phyloP scores from a whole-genome alignment of 2,797 vertebrate genomes.

The Eutrigla gurnardus region DNA sequence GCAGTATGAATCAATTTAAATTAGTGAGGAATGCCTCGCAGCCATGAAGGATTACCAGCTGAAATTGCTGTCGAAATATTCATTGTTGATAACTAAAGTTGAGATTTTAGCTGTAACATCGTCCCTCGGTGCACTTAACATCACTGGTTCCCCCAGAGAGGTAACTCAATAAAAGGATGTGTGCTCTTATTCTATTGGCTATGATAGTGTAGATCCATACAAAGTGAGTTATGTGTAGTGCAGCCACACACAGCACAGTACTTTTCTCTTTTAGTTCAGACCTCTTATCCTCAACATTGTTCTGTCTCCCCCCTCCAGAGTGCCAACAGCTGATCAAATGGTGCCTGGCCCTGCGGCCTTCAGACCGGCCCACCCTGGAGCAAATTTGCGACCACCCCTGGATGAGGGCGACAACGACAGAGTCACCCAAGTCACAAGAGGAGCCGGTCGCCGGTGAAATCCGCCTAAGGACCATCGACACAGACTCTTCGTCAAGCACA shows the following conservation, averaged over 20 bases:
- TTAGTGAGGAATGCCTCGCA: conserved; percentile 1
- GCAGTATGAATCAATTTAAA: conserved; percentile 16
- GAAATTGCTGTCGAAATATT: conserved; percentile 9
- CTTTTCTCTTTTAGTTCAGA: conserved; percentile 5
- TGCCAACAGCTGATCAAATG: conserved; percentile 98
- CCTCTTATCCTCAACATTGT: conserved; percentile 4
- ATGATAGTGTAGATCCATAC: conserved; percentile 14
- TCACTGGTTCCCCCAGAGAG: background rate
- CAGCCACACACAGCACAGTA: background rate
- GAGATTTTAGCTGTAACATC: conserved; percentile 5
- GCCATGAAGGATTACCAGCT: conserved; percentile 16
- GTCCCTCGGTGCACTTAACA: conserved; percentile 29
- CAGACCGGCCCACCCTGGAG: conserved; percentile 95
- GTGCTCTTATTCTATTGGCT: conserved; percentile 29
- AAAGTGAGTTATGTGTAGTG: conserved; percentile 31
- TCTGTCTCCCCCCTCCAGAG: conserved; percentile 77
- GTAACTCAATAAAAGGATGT: conserved; percentile 19
- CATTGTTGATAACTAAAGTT: background rate
- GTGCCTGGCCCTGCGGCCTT: conserved; percentile 96
- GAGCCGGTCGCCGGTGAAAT: conserved; percentile 84
- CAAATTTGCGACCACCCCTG: conserved; percentile 96
- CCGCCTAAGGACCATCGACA: conserved; percentile 90
- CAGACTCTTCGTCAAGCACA: conserved; percentile 93
- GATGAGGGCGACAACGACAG: conserved; percentile 85
- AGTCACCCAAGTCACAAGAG: conserved; percentile 82